phyloP scores from a whole-genome alignment of 1,140 invertebrate species.

The Vanessa atalanta region DNA sequence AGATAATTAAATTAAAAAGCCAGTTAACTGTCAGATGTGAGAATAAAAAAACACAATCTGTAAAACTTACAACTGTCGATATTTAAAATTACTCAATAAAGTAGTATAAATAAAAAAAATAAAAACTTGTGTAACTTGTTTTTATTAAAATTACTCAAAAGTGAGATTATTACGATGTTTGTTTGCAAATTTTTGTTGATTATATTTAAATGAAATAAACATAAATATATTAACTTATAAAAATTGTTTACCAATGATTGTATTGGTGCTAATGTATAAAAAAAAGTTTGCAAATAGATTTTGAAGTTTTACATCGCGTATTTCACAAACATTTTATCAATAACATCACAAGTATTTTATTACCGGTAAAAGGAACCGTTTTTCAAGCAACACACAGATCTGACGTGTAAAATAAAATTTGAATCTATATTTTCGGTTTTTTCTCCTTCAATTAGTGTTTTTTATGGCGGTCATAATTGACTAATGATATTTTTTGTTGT shows the following conservation, averaged over 20 bases:
- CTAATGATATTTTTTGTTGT: background rate
- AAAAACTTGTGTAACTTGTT: background rate
- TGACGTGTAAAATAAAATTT: constrained; percentile 8
- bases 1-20: background rate
- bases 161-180: background rate
- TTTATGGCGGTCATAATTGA: background rate
- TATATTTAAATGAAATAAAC: background rate
- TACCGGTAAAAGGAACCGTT: background rate
- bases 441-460: background rate
- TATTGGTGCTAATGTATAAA: constrained; percentile 21
- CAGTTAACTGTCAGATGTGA: no score
- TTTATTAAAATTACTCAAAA: background rate
- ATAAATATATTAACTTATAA: background rate
- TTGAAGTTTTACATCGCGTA: background rate
- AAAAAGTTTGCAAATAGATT: constrained; percentile 14
- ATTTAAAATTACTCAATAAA: no score
- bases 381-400: constrained; percentile 17
- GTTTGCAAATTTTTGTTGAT: background rate
- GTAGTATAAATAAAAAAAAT: no score
- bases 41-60: no score
- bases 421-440: constrained; percentile 1
- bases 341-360: constrained; percentile 2
- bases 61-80: no score
- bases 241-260: background rate
- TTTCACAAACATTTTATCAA: background rate